A percentile compares a stretch with the other conserved stretches of the same genome.
Evolutionary conservation across 2,113 vertebrate species (phyloP).

Genomic region (Ginglymostoma cirratum): DNA sequence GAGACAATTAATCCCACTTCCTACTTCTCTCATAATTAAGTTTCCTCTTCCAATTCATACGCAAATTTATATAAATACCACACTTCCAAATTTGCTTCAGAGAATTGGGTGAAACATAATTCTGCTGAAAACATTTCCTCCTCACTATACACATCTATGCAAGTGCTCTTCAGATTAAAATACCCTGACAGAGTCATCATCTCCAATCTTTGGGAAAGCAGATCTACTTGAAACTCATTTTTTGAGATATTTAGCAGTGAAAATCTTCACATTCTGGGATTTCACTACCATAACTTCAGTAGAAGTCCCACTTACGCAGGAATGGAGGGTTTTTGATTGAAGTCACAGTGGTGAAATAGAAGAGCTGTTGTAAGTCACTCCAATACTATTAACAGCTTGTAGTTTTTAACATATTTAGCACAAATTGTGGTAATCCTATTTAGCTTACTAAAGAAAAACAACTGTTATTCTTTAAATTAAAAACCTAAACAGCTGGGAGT

Average conservation of each 20-base stretch:
- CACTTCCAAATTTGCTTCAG: not conserved
- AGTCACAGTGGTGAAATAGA: not conserved
- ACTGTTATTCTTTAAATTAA: not conserved
- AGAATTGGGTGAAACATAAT: not conserved
- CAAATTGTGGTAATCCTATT: not conserved
- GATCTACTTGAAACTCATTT: not conserved
- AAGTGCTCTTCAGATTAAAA: constrained; percentile 24
- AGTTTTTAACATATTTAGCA: not conserved
- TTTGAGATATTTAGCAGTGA: not conserved
- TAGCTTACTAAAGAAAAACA: not conserved
- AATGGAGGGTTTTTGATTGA: not conserved
- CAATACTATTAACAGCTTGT: not conserved
- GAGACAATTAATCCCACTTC: not conserved
- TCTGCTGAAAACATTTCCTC: not conserved
- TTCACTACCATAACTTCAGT: not conserved
- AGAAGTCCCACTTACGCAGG: not conserved
- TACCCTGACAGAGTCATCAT: not conserved
- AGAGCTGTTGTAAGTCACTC: not conserved
- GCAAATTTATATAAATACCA: not conserved
- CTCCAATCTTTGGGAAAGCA: not conserved
- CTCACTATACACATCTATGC: constrained; percentile 24
- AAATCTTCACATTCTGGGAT: not conserved
- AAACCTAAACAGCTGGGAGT: not conserved
- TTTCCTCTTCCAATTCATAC: not conserved
- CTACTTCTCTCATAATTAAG: not conserved